Percentiles rank a stretch among this genome's conserved stretches.
These are phyloP conservation scores for mouse (Mus musculus) DNA, from an alignment of 2,113 vertebrate species.

Conservation along the genomic window GRCm39 chr16:6984001-6984500, in stretches of 20 bases:
- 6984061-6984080: neutral
- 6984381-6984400: neutral
- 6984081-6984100: too few species aligned
- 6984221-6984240: neutral
- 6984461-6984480: neutral
- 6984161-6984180: neutral
- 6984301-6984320: neutral
- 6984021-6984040: neutral
- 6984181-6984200: neutral
- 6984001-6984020: rapidly evolving
- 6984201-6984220: neutral
- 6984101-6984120: neutral
- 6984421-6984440: neutral
- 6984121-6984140: neutral
- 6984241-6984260: neutral
- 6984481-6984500: neutral
- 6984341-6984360: neutral
- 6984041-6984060: neutral
- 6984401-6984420: neutral
- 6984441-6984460: neutral
- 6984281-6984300: neutral
- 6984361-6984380: neutral
- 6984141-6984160: neutral
- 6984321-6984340: neutral
- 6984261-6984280: neutral